Base-by-base conservation (phyloP, 2,797 vertebrate species). In the Tolypeutes matacus region DNA sequence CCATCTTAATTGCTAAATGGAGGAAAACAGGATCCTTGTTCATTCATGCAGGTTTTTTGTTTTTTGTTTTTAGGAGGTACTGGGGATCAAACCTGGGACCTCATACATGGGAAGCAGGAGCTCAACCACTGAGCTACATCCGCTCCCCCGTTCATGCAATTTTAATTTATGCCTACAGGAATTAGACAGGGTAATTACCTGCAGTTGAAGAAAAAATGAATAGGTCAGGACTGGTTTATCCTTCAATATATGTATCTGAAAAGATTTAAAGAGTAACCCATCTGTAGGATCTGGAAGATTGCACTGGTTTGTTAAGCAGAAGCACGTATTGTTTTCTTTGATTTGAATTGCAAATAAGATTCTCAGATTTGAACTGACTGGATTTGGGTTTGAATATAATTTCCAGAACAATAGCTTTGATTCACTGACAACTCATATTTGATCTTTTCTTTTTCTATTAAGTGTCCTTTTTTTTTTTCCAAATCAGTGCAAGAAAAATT, bases 131-230 rank as follows among this genome's bases (percentile, higher is more conserved):
- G 46, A 46, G 46, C 46, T 46, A 46, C 46, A 46, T 46, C 46
- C 9, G 46, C 46, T 46, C 46, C 46, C 46, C 95, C 95, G 96
- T 94, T 77, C 3, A 3, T 5, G 1, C 91, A 86, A 84, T 91
- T 93, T 97, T 97, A 96, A 97, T 97, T 93, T 96, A 93, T 96
- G 93, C 92, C 88, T 10, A 85, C 86, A 91, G 93, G 97, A 97
- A 80, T 94, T 95, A 90, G 2, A 3, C 58, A 93, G 93, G 95
- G 94, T 97, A 97, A 98, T 97, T 97, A 96, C 96, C 91, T 95
- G 92, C 86, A 69, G 65, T 95, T 93, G 93, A 97, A 94, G 3
- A 67, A 96, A 96, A 96, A 97, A 67, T 88, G 95, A 97, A 95
- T 0, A 1, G 86, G 96, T 97, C 97, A 96, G 86, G 96, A 92